Base-by-base conservation (phyloP, 2,888 invertebrate genomes). In the Pollenia amentaria region DNA sequence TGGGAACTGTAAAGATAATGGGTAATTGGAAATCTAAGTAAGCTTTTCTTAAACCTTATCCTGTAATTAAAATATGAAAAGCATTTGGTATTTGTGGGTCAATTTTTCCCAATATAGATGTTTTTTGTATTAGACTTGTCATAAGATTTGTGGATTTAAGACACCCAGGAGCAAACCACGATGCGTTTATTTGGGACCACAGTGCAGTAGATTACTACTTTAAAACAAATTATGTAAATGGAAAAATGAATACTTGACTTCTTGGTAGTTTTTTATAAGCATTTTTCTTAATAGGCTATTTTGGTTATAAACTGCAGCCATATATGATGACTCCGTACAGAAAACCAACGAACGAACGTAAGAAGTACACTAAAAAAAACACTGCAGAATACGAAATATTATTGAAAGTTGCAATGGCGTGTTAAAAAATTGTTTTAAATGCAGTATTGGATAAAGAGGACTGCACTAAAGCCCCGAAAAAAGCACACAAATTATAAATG, bases 81-180 rank as follows among this genome's bases (percentile, higher is more conserved):
- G 21, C 21, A 21, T 21, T 1, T 21, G 21, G 21, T 21, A 21
- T 21, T 21, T 21, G 1, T 21, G 21, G 2, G 21, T 21, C 1
- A 1, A 21, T 21, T 21, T 21, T 21, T 1, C 21, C 21, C 21
- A 21, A 21, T 21, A 21, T 21, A 21, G 21, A 21, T 21, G 21
- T 21, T 21, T 21, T 21, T 21, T 21, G 21, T 21, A 21, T 21
- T 21, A 21, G 21, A 21, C 2, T 21, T 21, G 38, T 76, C 3
- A 76, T 82, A 38, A 82, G 42, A 46, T 67, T 51, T 82, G 82
- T 82, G 7, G 80, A 80, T 1, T 64, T 55, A 21, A 64, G 44
- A 16, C 64, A 80, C 14, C 72, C 80, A 3, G 75, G 82, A 9
- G 18, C 42, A 14, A 55, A 40, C 16, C 11, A 57, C 0, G 60